Base-by-base conservation (phyloP, 2,113 vertebrate genomes). In the Colistium nudipinnis region DNA sequence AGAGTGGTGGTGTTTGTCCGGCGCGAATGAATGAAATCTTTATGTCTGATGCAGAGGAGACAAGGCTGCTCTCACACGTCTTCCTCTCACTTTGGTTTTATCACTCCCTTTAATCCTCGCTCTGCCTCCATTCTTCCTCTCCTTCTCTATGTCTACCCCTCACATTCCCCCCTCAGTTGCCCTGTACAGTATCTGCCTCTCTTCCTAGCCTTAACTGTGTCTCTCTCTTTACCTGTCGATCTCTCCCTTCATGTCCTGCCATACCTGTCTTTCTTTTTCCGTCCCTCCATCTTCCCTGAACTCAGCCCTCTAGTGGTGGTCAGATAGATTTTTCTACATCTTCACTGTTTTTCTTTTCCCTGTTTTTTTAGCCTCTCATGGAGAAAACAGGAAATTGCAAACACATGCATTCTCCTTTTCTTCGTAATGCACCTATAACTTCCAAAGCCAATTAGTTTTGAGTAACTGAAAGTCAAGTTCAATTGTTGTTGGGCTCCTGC, bases 1-100 rank as follows among this genome's bases (percentile, higher is more conserved):
- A 77, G 84, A 80, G 67, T 76, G 83, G 62, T 16, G 62, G 41
- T 55, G 79, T 88, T 90, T 87, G 74, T 87, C 62, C 31, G 17
- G 39, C 68, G 36, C 25, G 22, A 39, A 83, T 91, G 83, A 91
- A 93, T 91, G 78, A 91, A 89, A 86, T 88, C 83, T 91, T 89
- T 88, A 84, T 89, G 63, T 80, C 12, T 51, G 81, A 61, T 22
- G 24, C 28, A 62, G 75, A 73, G 24, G 67, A 77, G 68, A 62
- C 57, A 0, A 48, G 52, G 66, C 41, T 1, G 48, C 76, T 43
- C 70, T 77, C 68, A 36, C 60, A 33, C 13, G n/a, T 48, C 35
- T 41, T 43, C 49, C 22, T 43, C 28, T 63, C 61, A 30, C 24
- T 31, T 51, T 25, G 17, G 9, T 53, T 57, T 63, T 20, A 27